Conservation (phyloP, 1,140 invertebrate genomes). For the Drosophila punjabiensis region DNA sequence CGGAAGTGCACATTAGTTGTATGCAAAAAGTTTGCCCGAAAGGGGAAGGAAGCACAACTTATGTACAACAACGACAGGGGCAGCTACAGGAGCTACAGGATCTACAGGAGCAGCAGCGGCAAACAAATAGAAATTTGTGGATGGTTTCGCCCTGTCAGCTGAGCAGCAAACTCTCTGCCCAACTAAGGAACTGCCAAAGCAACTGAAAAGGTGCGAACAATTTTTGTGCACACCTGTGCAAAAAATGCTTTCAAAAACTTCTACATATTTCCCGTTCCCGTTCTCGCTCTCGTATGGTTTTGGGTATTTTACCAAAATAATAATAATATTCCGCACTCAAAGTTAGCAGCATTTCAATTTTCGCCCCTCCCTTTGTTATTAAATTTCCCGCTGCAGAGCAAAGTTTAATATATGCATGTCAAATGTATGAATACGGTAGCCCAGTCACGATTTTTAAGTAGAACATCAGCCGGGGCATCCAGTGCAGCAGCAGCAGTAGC, state of each 20-base stretch:
- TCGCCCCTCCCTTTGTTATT: conserved; percentile 45
- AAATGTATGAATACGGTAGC: conserved; percentile 65
- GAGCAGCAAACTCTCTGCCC: conserved; percentile 50
- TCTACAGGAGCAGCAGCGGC: conserved; percentile 1
- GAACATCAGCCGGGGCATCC: conserved; percentile 43
- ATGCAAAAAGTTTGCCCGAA: conserved; percentile 73
- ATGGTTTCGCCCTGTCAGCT: conserved; percentile 68
- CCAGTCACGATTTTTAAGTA: conserved; percentile 75
- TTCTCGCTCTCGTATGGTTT: conserved; percentile 21
- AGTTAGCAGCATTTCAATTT: conserved; percentile 73
- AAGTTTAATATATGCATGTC: conserved; percentile 72
- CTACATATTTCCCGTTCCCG: conserved; percentile 46
- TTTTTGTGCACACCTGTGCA: conserved; percentile 73
- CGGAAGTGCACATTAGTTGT: conserved; percentile 80
- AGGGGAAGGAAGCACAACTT: conserved; percentile 55
- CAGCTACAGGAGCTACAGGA: conserved; percentile 25
- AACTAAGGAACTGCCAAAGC: conserved; percentile 53
- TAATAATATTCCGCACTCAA: conserved; percentile 65
- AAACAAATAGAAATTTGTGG: conserved; percentile 77
- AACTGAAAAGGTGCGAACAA: conserved; percentile 67
- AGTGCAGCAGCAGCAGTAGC: neutral
- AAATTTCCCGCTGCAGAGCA: conserved; percentile 56
- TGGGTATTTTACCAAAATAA: conserved; percentile 36
- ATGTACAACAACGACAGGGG: conserved; percentile 37
- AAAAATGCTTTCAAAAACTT: conserved; percentile 80